These are phyloP conservation scores for Alviniconcha strummeri DNA, from an alignment of 2,888 invertebrate species.

Conservation along the genomic window DNA sequence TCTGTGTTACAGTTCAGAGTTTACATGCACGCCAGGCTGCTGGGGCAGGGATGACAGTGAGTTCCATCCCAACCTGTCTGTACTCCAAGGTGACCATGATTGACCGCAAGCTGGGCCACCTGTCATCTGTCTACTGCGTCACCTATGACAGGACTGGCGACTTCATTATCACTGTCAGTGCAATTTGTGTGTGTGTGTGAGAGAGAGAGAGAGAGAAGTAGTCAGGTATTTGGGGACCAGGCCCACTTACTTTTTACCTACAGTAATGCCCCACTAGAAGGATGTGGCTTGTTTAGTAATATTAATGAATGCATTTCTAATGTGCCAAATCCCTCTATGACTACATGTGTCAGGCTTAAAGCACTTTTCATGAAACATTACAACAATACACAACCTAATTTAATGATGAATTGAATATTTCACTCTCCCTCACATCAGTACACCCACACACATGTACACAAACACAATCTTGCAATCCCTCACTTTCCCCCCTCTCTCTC, in stretches of 20 bases:
- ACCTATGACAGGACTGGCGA: constrained; percentile 93
- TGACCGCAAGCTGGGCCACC: constrained; percentile 88
- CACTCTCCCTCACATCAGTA: too few relatives aligned
- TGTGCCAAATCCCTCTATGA: too few relatives aligned
- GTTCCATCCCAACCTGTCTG: constrained; percentile 29
- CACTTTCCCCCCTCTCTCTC: too few relatives aligned
- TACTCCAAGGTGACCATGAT: constrained; percentile 81
- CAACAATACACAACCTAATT: too few relatives aligned
- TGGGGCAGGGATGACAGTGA: constrained; percentile 32
- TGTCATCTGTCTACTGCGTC: constrained; percentile 98
- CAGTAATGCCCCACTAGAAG: neutral
- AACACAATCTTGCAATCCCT: too few relatives aligned
- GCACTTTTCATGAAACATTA: too few relatives aligned
- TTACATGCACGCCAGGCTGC: constrained; percentile 5
- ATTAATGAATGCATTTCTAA: too few relatives aligned
- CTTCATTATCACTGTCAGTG: constrained; percentile 89
- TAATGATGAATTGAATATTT: too few relatives aligned
- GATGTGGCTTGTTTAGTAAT: neutral
- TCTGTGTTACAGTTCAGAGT: constrained; percentile 15
- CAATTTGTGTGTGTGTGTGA: neutral
- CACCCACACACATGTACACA: too few relatives aligned
- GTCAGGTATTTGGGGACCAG: too few relatives aligned
- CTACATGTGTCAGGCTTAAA: too few relatives aligned
- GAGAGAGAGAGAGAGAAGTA: neutral
- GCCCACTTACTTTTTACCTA: neutral